phyloP scores from a whole-genome alignment of 2,113 vertebrate species.

The Dinomys branickii region DNA sequence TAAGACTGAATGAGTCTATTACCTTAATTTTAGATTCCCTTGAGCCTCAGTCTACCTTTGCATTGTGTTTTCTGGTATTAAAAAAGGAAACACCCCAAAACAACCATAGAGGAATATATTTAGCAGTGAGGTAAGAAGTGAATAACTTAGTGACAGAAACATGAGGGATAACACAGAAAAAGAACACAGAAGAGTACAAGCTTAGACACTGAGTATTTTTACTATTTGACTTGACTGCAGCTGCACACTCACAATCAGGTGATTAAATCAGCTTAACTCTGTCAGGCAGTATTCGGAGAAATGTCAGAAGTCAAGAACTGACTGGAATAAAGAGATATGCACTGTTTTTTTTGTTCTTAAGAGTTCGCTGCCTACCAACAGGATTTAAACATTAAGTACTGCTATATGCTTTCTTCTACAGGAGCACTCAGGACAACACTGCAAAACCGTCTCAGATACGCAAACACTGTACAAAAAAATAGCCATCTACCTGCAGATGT shows the following conservation, averaged over 20 bases:
- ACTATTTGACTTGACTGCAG: neutral
- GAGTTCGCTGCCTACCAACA: neutral
- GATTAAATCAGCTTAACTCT: neutral
- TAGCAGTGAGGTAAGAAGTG: neutral
- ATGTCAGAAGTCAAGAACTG: neutral
- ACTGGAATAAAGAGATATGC: neutral
- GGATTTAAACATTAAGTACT: conserved; percentile 1
- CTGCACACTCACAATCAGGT: neutral
- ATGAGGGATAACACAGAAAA: neutral
- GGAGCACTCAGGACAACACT: neutral
- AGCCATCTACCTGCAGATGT: neutral
- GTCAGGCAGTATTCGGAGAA: neutral
- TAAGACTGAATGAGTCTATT: neutral
- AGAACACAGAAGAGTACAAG: neutral
- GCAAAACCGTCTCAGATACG: conserved; percentile 23
- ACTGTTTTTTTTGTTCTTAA: neutral
- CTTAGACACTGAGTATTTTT: neutral
- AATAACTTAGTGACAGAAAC: neutral
- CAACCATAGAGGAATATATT: neutral
- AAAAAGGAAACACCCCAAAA: neutral
- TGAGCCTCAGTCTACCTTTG: neutral
- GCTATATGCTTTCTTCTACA: neutral
- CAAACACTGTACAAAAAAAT: neutral
- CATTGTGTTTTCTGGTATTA: neutral
- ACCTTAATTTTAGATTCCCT: neutral